Base-by-base conservation (phyloP, 2,797 vertebrate species). In the Cygnus olor region DNA sequence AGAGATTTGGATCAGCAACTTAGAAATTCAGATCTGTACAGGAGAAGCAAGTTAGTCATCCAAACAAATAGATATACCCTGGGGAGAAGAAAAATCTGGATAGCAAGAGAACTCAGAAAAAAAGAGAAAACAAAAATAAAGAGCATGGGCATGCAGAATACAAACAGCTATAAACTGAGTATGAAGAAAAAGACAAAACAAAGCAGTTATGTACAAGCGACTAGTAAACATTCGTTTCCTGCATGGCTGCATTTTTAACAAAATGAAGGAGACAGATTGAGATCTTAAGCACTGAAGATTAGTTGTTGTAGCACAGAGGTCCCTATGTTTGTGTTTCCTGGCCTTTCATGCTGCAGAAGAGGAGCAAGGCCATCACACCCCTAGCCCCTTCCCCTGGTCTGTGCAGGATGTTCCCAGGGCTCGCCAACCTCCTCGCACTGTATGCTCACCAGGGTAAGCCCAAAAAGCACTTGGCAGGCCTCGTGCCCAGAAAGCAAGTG, bases 41-140 rank as follows among this genome's bases (percentile, higher is more conserved):
- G 69, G 56, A 93, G 81, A 84, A 56, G 82, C 72, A 56, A 85
- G 69, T 88, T 88, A 91, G 91, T 93, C 94, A 94, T 89, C 82
- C 82, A 81, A 85, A 76, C 77, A 94, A 85, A 96, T 7, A 77
- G 86, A 74, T 65, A 36, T 17, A 47, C 91, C 91, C 85, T 7
- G 17, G 89, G 89, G 91, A 91, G 28, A 66, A 86, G 89, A 70
- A 63, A 94, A 94, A 89, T 80, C 87, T 86, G 82, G 76, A 68
- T 14, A 38, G 81, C 6, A 3, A 14, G 6, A 10, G 85, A 93
- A 79, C 32, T 34, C 44, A 81, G 85, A 44, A 90, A 82, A 94
- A 57, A 92, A 54, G 44, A 89, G 82, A 94, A 57, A 36, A 42
- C 14, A 17, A 34, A 90, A 80, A 68, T 12, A 81, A 56, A 90